Base-by-base conservation (phyloP, 2,113 vertebrate genomes). In the Eptesicus fuscus region DNA sequence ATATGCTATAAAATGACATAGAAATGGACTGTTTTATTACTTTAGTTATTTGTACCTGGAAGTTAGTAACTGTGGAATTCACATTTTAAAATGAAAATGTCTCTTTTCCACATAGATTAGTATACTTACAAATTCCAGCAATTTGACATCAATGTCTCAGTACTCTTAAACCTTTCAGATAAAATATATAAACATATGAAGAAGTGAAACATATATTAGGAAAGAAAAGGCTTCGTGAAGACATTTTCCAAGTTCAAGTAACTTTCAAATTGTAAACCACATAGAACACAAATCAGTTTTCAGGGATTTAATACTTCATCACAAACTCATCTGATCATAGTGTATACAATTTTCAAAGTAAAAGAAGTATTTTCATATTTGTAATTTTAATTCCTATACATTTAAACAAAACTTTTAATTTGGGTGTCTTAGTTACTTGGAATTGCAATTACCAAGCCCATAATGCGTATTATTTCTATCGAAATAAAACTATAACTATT, bases 1-100 rank as follows among this genome's bases (percentile, higher is more conserved):
- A 5, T 84, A 67, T 88, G 44, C 51, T 92, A 25, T 51, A 76
- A 84, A 88, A 56, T 85, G 47, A 84, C 92, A 61, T 6, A 93
- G n/a, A 84, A 90, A 56, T 47, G 4, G 30, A 84, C 70, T 71
- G 25, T 32, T 69, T 35, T 88, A 7, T 79, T 76, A n/a, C 22
- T 76, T 90, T 20, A 88, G n/a, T 88, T 42, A 90, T 67, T 95
- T 96, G 23, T 88, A 91, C 85, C 23, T 90, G 2, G 80, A 86
- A 92, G 44, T 77, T 90, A 93, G 7, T 61, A 74, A 77, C 73
- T 59, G 2, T 87, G 40, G 28, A 82, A 59, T 83, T 76, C 2
- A 76, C 20, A 56, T 56, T 93, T 88, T 85, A 78, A 74, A 67
- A 40, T 80, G 40, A 76, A 86, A 83, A 61, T 53, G 10, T 90